Evolutionary conservation across 2,888 invertebrate genomes (phyloP).

Genomic region (Cenopis cana): DNA sequence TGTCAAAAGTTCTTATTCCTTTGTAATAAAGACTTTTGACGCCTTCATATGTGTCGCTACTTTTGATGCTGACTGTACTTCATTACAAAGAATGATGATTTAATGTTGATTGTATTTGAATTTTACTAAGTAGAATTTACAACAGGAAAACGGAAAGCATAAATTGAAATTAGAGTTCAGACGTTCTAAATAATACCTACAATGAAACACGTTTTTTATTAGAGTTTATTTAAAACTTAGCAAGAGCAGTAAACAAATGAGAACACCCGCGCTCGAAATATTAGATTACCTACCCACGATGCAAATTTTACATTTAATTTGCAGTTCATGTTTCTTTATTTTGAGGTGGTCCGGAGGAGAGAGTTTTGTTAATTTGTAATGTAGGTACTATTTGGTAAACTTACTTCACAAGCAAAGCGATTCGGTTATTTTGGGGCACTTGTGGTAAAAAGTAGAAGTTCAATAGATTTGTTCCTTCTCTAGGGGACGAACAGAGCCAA

Average conservation of each 20-base stretch:
- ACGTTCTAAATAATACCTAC: conserved; percentile 10
- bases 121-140: conserved; percentile 16
- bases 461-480: not conserved
- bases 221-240: conserved; percentile 14
- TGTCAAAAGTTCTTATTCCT: too few species aligned
- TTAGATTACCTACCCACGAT: too few species aligned
- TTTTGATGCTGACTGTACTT: not conserved
- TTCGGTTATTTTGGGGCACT: too few species aligned
- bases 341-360: not conserved
- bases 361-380: not conserved
- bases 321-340: not conserved
- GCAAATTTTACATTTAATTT: not conserved
- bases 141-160: conserved; percentile 36
- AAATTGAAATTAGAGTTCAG: conserved; percentile 26
- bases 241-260: conserved; percentile 16
- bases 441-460: too few species aligned
- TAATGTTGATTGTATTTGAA: conserved; percentile 1
- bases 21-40: too few species aligned
- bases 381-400: too few species aligned
- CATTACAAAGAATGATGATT: conserved; percentile 2
- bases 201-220: conserved; percentile 27
- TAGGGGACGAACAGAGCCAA: not conserved
- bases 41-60: too few species aligned
- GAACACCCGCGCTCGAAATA: not conserved
- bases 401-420: too few species aligned